Evolutionary conservation across 2,797 vertebrate genomes (phyloP), one percentile per base, ranked within the genome.

Genomic region (Bufotes viridis): DNA sequence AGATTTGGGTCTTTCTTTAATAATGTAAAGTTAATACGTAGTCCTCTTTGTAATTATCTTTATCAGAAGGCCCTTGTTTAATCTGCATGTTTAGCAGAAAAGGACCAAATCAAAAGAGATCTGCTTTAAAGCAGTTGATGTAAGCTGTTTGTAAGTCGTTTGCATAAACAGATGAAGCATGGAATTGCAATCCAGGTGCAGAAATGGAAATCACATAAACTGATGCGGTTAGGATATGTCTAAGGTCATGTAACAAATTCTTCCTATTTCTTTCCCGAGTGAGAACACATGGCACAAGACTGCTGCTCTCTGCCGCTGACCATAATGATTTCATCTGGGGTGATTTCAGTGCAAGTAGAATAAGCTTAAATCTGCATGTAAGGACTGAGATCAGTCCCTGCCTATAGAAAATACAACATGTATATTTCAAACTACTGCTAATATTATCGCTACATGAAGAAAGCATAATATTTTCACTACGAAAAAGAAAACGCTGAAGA

Each of bases 1-100:
- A 94, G 93, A 96, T 95, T 95, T 94, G 93, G 92, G 93, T 95
- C 93, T 95, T 94, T 94, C 93, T 95, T 95, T 94, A 95, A 94
- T 96, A 93, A 94, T 89, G 93, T 93, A 92, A 95, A 95, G 93
- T 94, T 95, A 95, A 95, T 95, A 92, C 93, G 75, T 90, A 93
- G 93, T 93, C 91, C 93, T 93, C 93, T 94, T 94, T 94, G 94
- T 94, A 94, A 95, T 96, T 95, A 95, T 96, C 95, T 95, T 95
- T 92, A 94, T 94, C 92, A 92, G 93, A 94, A 94, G 93, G 91
- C 93, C 93, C 92, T 91, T 79, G 1, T 90, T 94, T 95, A 95
- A 96, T 95, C 94, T 93, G 92, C 91, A 79, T 1, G 90, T 91
- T 92, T 92, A 93, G 93, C 89, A 60, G 91, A 91, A 91, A 92